Conservation (phyloP, 1,140 invertebrate genomes). For the Nymphalis io region DNA sequence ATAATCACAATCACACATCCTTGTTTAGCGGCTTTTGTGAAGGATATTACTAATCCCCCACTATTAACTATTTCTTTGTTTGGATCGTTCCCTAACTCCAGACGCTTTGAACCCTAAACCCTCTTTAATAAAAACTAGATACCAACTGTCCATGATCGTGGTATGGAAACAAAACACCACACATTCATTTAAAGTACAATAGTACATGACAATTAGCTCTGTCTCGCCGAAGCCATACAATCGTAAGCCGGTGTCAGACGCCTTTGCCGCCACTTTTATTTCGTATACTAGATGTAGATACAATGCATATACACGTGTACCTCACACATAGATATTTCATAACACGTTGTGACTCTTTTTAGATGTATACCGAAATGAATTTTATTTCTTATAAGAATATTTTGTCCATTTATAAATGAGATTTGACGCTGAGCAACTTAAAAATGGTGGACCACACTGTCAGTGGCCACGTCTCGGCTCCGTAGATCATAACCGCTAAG, state of each 20-base stretch:
- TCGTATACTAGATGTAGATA: conserved; percentile 15
- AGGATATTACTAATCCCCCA: conserved; percentile 7
- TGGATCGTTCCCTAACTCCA: conserved; percentile 1
- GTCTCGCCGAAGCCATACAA: conserved; percentile 69
- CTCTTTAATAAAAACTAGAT: conserved; percentile 11
- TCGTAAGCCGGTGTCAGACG: conserved; percentile 67
- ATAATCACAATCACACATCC: neutral
- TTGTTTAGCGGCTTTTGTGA: neutral
- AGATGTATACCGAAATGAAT: too few species aligned
- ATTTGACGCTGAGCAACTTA: too few species aligned
- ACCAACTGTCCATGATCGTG: conserved; percentile 1
- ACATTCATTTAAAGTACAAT: conserved; percentile 17
- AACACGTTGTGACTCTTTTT: neutral
- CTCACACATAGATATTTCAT: neutral
- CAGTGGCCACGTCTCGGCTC: too few species aligned
- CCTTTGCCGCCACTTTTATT: conserved; percentile 57
- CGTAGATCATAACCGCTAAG: too few species aligned
- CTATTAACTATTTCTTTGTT: conserved; percentile 6
- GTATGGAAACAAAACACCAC: conserved; percentile 11
- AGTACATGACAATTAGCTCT: conserved; percentile 55
- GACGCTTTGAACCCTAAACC: conserved; percentile 9
- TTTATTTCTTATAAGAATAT: neutral
- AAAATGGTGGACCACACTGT: too few species aligned
- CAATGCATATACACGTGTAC: neutral
- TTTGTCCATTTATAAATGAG: neutral